Evolutionary conservation across 2,113 vertebrate genomes (phyloP).

Genomic region (Peromyscus maniculatus): DNA sequence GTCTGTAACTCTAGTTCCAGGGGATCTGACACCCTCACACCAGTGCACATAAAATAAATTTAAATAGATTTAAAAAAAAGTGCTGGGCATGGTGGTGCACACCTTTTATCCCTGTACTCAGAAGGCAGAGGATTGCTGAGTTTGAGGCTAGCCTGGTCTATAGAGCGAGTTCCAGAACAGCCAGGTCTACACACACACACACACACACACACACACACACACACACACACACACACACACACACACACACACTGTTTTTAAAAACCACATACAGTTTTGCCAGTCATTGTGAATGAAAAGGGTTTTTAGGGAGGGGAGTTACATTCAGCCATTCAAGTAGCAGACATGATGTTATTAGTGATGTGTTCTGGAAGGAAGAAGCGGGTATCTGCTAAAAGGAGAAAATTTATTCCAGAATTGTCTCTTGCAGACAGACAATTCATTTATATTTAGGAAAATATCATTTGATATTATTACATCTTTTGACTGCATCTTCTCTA

Average conservation of each 20-base stretch:
- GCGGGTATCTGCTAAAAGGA: not conserved
- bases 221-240: not conserved
- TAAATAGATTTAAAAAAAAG: too few species aligned
- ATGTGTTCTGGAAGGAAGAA: not conserved
- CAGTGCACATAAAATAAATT: too few species aligned
- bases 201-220: not conserved
- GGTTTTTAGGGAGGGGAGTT: not conserved
- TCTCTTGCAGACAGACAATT: not conserved
- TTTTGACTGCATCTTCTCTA: slow-evolving; percentile 21
- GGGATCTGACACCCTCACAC: too few species aligned
- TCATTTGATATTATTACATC: not conserved
- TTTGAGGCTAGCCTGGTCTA: not conserved
- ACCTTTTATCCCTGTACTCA: not conserved
- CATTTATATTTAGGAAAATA: slow-evolving; percentile 6
- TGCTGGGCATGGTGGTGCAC: not conserved
- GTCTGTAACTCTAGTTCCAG: too few species aligned
- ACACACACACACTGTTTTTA: not conserved
- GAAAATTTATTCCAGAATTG: not conserved
- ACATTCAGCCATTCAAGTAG: not conserved
- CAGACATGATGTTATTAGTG: not conserved
- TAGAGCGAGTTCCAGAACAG: not conserved
- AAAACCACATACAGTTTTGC: not conserved
- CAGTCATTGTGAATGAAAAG: not conserved
- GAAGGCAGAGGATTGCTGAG: not conserved
- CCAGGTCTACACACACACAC: not conserved